These are phyloP conservation scores for Alcedo atthis DNA, from an alignment of 2,797 vertebrate species.

Conservation along the genomic window DNA sequence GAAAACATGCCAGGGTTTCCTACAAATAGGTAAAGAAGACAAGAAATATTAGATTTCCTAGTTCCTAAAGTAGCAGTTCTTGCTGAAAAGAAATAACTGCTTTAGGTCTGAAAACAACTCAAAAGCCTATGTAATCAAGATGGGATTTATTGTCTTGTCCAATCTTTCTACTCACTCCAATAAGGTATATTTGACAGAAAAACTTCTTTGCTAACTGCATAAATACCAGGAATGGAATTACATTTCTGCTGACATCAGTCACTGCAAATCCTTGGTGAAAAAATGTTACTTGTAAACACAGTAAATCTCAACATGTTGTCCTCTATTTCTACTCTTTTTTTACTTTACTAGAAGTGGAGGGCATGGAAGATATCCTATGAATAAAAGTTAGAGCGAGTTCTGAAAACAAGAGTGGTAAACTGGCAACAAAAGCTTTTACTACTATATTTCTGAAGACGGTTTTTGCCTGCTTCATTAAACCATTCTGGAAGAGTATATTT, in stretches of 20 bases:
- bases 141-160: slow-evolving; percentile 17
- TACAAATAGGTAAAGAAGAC: background rate
- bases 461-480: background rate
- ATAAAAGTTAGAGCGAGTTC: background rate
- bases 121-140: background rate
- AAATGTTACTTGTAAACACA: background rate
- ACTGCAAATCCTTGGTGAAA: background rate
- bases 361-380: background rate
- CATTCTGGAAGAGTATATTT: background rate
- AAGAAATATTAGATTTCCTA: background rate
- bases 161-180: background rate
- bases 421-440: background rate
- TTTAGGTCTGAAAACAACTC: background rate
- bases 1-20: background rate
- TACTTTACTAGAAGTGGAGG: background rate
- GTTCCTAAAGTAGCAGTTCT: background rate
- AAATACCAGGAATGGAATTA: slow-evolving; percentile 27
- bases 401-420: background rate
- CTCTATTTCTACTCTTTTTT: background rate
- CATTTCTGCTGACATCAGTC: background rate
- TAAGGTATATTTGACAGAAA: slow-evolving; percentile 22
- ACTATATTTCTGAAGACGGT: background rate
- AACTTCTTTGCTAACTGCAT: background rate
- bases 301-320: background rate
- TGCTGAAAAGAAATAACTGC: background rate